These are phyloP conservation scores for Latrodectus geometricus DNA, from an alignment of 1,140 invertebrate species.

Conservation along the genomic window DNA sequence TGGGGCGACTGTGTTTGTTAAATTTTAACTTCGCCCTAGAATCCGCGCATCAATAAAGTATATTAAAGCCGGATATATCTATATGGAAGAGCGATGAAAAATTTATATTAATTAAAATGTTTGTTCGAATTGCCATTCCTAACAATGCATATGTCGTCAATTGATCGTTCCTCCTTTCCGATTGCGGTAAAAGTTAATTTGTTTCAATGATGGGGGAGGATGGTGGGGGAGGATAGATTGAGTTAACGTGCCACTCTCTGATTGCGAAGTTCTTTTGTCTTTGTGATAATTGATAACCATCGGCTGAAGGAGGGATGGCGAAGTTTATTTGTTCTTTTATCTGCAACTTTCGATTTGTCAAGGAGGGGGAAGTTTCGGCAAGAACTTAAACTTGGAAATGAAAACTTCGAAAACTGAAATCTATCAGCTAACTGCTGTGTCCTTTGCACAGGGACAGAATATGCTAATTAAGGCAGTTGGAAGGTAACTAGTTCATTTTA, in stretches of 20 bases:
- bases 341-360: neutral
- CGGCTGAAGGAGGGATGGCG: neutral
- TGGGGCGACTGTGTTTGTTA: neutral
- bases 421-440: neutral
- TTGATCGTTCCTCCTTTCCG: slow-evolving; percentile 43
- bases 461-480: neutral
- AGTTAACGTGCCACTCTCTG: neutral
- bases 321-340: neutral
- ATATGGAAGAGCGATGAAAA: slow-evolving; percentile 39
- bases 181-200: slow-evolving; percentile 53
- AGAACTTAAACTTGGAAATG: neutral
- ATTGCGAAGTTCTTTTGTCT: slow-evolving; percentile 18
- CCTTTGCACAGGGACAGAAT: neutral
- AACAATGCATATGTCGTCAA: slow-evolving; percentile 46
- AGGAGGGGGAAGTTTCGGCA: neutral
- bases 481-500: no score
- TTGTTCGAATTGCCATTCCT: slow-evolving; percentile 32
- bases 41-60: no score
- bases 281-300: slow-evolving; percentile 34
- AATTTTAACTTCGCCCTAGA: slow-evolving; percentile 24
- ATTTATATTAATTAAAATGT: slow-evolving; percentile 59
- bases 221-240: neutral
- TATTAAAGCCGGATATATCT: neutral
- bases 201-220: neutral
- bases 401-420: neutral